Base-by-base conservation (phyloP, 2,888 invertebrate species). In the Thymelicus lineola region DNA sequence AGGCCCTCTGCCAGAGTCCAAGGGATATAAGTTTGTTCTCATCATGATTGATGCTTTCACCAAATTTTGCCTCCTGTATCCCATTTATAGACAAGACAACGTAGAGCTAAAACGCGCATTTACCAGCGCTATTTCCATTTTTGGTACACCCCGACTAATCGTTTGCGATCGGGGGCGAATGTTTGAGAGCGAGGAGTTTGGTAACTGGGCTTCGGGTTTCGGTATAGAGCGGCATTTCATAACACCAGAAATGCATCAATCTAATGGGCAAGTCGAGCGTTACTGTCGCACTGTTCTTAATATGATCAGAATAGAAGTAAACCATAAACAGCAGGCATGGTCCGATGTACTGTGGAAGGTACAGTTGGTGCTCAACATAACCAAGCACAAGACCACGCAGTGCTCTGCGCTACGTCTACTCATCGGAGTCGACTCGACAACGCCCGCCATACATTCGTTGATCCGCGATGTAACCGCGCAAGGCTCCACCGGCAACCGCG, bases 241-340 rank as follows among this genome's bases (percentile, higher is more conserved):
- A 12, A 78, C 78, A 1, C 77, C 77, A 0, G 76, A 75, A 48
- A 78, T 79, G 76, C 74, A 74, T 50, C 70, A 66, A 15, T 60
- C 70, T 10, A 72, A 75, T 42, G 75, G 72, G 38, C 73, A 75
- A 53, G 72, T 72, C 10, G 72, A 75, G 48, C 66, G 72, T 6
- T 73, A 75, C 42, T 63, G 67, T 12, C 70, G 73, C 3, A 73
- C 73, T 2, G 48, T 72, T 9, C 63, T 75, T 1, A 75, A 75
- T 50, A 72, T 75, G 72, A 50, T 73, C 5, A 66, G 64, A n/a
- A 62, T 74, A 9, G 74, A 72, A 57, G 42, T 42, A 14, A 73
- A 71, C 36, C 53, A 72, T 53, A 58, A 36, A 35, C 46, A 55
- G 10, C 50, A 57, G 1, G 14, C 14, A 2, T 58, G 57, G 57